phyloP scores from a whole-genome alignment of 2,888 invertebrate species.

The Meteorus colon region DNA sequence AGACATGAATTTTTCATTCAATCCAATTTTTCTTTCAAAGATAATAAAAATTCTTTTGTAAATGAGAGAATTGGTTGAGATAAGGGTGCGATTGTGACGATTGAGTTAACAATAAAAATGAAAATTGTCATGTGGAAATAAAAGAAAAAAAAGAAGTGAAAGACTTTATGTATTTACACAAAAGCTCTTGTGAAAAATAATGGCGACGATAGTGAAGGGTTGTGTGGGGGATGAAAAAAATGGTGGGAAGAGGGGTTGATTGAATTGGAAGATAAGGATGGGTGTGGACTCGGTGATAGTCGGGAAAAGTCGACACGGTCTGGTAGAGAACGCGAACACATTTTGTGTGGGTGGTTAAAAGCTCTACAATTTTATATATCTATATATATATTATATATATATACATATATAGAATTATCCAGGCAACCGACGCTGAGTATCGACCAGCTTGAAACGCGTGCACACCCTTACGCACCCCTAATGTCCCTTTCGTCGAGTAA shows the following conservation, averaged over 20 bases:
- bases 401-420: constrained; percentile 51
- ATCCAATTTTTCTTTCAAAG: no score
- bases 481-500: not conserved
- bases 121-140: no score
- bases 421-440: constrained; percentile 63
- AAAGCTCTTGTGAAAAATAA: no score
- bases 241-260: not conserved
- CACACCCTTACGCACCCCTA: constrained; percentile 15
- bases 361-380: not conserved
- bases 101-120: no score
- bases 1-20: no score
- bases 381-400: not conserved
- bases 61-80: no score
- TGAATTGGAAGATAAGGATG: constrained; percentile 3
- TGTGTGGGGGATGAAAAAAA: no score
- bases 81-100: no score
- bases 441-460: constrained; percentile 61
- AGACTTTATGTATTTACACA: no score
- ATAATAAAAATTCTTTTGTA: no score
- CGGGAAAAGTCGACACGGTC: constrained; percentile 18
- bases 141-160: no score
- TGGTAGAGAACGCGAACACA: not conserved
- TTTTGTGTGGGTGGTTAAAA: not conserved
- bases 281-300: constrained; percentile 7
- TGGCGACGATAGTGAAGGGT: no score